phyloP scores from a whole-genome alignment of 2,113 vertebrate species.

The Prinia subflava region DNA sequence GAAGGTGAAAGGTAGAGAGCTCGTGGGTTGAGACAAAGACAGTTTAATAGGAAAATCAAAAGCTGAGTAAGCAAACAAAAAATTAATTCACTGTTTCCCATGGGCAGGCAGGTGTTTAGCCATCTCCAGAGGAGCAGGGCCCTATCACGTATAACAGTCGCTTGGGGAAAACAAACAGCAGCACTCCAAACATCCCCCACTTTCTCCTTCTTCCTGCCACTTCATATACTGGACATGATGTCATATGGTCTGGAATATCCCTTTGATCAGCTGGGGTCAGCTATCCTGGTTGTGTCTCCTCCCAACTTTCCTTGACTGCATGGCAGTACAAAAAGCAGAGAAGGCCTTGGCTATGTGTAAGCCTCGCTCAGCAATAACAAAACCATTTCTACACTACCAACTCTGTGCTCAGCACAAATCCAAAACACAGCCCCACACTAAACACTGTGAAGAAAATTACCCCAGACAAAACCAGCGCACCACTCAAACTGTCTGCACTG shows the following conservation, averaged over 20 bases:
- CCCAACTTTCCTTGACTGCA: background rate
- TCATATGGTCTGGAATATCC: background rate
- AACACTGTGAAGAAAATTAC: background rate
- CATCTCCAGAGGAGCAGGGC: background rate
- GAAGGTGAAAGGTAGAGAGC: background rate
- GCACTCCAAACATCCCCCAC: background rate
- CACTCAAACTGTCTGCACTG: background rate
- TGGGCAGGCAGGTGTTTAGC: background rate
- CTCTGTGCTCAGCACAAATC: background rate
- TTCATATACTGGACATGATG: background rate
- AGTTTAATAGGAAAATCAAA: background rate
- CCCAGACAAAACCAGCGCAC: background rate
- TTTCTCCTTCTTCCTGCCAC: background rate
- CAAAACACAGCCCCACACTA: background rate
- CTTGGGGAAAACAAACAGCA: background rate
- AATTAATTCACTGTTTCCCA: background rate
- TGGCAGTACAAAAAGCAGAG: background rate
- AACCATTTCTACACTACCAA: background rate
- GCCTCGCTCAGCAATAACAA: background rate
- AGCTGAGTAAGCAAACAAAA: background rate
- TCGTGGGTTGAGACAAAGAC: background rate
- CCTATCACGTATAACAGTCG: rapidly evolving
- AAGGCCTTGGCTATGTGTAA: background rate
- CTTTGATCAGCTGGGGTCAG: background rate
- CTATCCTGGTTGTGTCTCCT: background rate